A percentile compares a stretch with the other conserved stretches of the same genome.
phyloP scores from a whole-genome alignment of 2,113 vertebrate genomes.

The Cottus gobio region DNA sequence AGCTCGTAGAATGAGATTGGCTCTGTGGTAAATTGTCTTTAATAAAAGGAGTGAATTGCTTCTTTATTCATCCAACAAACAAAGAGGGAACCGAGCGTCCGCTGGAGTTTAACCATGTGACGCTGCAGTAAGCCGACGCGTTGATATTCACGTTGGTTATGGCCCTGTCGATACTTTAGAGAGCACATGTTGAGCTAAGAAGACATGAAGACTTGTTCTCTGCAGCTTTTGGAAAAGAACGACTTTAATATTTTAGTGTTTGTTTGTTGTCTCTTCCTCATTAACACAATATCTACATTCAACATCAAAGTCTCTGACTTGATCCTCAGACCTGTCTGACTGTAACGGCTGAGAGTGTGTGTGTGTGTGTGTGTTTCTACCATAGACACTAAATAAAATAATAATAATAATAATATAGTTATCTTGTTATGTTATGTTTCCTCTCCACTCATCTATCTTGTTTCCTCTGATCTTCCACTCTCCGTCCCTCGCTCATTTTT shows the following conservation, averaged over 20 bases:
- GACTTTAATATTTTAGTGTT: too few relatives aligned
- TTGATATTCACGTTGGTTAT: conserved; percentile 5
- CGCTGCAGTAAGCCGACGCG: background rate
- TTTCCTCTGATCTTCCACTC: conserved; percentile 5
- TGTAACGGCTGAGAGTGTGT: too few relatives aligned
- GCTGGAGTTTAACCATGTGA: too few relatives aligned
- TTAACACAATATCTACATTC: too few relatives aligned
- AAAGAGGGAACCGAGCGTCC: too few relatives aligned
- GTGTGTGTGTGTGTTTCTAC: too few relatives aligned
- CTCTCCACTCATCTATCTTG: background rate
- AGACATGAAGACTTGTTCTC: too few relatives aligned
- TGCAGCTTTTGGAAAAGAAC: too few relatives aligned
- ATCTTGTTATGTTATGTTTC: background rate
- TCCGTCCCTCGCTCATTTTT: conserved; percentile 7
- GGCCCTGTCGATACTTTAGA: conserved; percentile 3
- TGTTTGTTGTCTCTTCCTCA: too few relatives aligned
- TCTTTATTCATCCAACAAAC: conserved; percentile 55
- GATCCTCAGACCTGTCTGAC: too few relatives aligned
- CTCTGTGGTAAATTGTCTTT: conserved; percentile 60
- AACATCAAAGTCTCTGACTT: too few relatives aligned
- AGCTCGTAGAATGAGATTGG: conserved; percentile 37
- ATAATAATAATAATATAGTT: too few relatives aligned
- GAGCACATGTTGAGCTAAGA: background rate
- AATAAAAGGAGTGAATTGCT: conserved; percentile 55
- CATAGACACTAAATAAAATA: background rate